Evolutionary conservation across 2,113 vertebrate genomes (phyloP).

Genomic region (Balaenoptera acutorostrata): DNA sequence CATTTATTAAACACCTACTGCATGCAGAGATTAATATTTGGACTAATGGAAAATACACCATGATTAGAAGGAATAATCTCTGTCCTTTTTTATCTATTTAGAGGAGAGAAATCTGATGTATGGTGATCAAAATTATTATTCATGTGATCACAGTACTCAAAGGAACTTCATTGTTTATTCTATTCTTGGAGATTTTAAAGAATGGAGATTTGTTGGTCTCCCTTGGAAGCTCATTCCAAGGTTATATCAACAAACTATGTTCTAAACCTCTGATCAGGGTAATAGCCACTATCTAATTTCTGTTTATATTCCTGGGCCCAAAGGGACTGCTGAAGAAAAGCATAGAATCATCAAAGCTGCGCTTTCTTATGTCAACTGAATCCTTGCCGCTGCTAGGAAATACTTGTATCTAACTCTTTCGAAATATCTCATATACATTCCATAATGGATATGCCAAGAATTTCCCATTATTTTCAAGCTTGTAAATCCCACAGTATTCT

Average conservation of each 20-base stretch:
- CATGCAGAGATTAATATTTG: not conserved
- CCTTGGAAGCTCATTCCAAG: not conserved
- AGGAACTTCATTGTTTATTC: conserved; percentile 1
- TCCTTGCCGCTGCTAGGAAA: not conserved
- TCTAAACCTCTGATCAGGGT: not conserved
- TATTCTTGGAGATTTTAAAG: not conserved
- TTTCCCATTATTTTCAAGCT: not conserved
- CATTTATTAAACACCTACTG: not conserved
- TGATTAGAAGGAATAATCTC: not conserved
- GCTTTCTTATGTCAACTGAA: not conserved
- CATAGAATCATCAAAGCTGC: not conserved
- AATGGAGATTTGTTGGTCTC: not conserved
- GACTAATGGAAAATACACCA: not conserved
- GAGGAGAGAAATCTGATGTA: not conserved
- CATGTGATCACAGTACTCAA: not conserved
- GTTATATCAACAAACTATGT: not conserved
- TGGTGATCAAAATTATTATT: conserved; percentile 14
- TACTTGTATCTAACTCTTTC: not conserved
- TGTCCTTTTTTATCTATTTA: not conserved
- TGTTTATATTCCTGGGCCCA: not conserved
- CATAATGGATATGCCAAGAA: not conserved
- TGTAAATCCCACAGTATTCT: not conserved
- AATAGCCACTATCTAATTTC: conserved; percentile 1
- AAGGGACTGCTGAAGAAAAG: not conserved
- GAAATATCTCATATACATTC: not conserved